Evolutionary conservation across 1,140 invertebrate genomes (phyloP), one percentile per base, ranked within the genome.

Genomic region (Wasmannia auropunctata): DNA sequence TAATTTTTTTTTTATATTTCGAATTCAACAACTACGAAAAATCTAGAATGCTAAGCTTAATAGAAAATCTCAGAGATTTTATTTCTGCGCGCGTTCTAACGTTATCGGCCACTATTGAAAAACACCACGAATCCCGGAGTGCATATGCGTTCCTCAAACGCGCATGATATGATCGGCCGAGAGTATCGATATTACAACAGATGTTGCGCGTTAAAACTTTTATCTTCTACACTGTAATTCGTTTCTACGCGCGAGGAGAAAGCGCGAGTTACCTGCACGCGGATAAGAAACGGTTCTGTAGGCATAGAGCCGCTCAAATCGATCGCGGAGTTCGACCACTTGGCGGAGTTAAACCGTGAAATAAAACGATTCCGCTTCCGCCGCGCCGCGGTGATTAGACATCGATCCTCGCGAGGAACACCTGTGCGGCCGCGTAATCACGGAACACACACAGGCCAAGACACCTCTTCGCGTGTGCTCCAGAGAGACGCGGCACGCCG

Each of bases 311-410:
- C 19, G 25, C n/a, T 46, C 10, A 60, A 19, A 65, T 46, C 37
- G 49, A 56, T 31, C 40, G 49, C 25, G 19, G 34, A 49, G 76
- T 34, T 79, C 49, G 25, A 58, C n/a, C 51, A 31, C 37, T 22
- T 58, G 34, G 63, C 49, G 34, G 34, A 37, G 51, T 81, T 81
- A 81, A 72, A 60, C 37, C 79, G 67, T 83, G 79, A 83, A 83
- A 83, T 72, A 58, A 43, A 43, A 83, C 25, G 79, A 83, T 72
- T 43, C 37, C 51, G 49, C 79, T 72, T 72, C 67, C 67, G 79
- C 49, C 46, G n/a, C n/a, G n/a, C n/a, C n/a, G n/a, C n/a, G 43
- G 58, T 16, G 63, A 72, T 79, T 67, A 80, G 77, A 69, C 76
- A 77, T 79, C 60, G 37, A 67, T 67, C 37, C 16, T 67, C 76